Evolutionary conservation across 1,140 invertebrate species (phyloP), one percentile per base, ranked within the genome.

Genomic region (Rhysida immarginata): DNA sequence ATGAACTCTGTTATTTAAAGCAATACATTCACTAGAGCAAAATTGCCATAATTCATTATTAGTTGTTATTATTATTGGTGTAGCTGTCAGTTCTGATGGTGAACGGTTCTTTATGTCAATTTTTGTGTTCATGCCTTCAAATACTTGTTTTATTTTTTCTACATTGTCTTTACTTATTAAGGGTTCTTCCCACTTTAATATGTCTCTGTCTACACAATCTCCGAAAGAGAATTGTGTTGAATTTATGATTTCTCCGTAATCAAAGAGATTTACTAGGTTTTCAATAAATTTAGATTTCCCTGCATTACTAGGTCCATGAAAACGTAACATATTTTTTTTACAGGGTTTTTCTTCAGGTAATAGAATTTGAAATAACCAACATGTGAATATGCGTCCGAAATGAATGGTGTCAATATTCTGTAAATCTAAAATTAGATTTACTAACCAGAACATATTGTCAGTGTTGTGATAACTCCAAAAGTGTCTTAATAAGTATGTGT

Each of bases 341-440:
- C 11, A 18, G 45, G 13, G 8, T 14, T 23, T 13, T n/a, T n/a
- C n/a, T n/a, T n/a, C n/a, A n/a, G n/a, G n/a, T n/a, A n/a, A n/a
- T n/a, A n/a, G n/a, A n/a, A n/a, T n/a, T 48, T 48, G 23, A 48
- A 48, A 48, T 48, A 41, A n/a, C 45, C 45, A 48, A 11, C 8
- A 8, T 14, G 23, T 23, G 21, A 48, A 48, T 8, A 11, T 20
- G 8, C 13, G 8, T 13, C 21, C 8, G 45, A 48, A 48, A 13
- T 13, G 11, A 18, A 13, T 13, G 8, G 45, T 14, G 23, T 48
- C 23, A 23, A 48, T 48, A 14, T 23, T 23, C 21, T 48, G 45
- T 13, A 18, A 48, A 18, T 11, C 11, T 48, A 48, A 48, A 48
- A 23, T 48, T 48, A 48, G n/a, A n/a, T n/a, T n/a, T n/a, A n/a